Evolutionary conservation across 1,140 invertebrate species (phyloP), one percentile per base, ranked within the genome.

Genomic region (Heliconius eleuchia): DNA sequence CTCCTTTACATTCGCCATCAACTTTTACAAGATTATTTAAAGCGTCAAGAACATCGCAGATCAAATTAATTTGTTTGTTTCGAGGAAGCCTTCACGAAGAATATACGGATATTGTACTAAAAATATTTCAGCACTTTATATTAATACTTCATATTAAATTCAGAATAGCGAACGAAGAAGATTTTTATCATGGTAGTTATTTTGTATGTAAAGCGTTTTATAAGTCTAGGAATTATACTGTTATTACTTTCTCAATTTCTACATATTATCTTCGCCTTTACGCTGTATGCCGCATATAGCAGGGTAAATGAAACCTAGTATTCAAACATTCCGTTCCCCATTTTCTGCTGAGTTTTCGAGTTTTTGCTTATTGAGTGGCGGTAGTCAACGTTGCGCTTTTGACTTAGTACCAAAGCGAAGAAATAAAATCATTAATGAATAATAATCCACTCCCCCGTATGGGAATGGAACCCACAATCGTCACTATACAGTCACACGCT

Each of bases 21-120:
- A 60, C 55, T 60, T 60, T 60, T 60, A 27, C n/a, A 60, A 60
- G n/a, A 27, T 60, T 60, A 60, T 60, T 60, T 60, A 60, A 60
- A 23, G 13, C 13, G 42, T 46, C 42, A 60, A 60, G 9, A 60
- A 60, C 19, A 60, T 60, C 19, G 7, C 18, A 6, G 50, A 4
- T 52, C 7, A 19, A 23, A 60, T 60, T 23, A 23, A 60, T 60
- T 60, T 60, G 55, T 60, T 60, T 60, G 55, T 60, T 60, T 23
- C 23, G 55, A 60, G 55, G n/a, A n/a, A n/a, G 9, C 55, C 23
- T 46, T 46, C 42, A 57, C n/a, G n/a, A n/a, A 57, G 55, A 23
- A 11, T 27, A 27, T 23, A 23, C 55, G n/a, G n/a, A n/a, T 60
- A 23, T 60, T 60, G n/a, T 27, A 1, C 9, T n/a, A 3, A 60